phyloP scores from a whole-genome alignment of 2,113 vertebrate genomes.

The Pagrus major region DNA sequence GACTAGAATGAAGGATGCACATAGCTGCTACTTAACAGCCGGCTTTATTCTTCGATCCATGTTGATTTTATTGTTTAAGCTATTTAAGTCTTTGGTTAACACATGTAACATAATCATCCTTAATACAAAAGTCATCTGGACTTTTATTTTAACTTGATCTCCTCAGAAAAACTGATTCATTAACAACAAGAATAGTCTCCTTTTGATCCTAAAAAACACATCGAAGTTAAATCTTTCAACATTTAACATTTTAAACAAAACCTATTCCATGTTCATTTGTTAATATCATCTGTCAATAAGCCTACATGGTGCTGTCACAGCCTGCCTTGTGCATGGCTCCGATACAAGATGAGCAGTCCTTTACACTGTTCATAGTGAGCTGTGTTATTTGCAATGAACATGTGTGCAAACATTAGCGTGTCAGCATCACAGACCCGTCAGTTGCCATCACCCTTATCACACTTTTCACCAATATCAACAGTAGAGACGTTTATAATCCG shows the following conservation, averaged over 20 bases:
- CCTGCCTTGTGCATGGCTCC: neutral
- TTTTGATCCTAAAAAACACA: neutral
- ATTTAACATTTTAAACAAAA: neutral
- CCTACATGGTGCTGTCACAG: neutral
- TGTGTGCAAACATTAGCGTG: neutral
- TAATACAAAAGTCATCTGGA: neutral
- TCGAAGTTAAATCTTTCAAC: neutral
- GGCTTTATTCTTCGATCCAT: neutral
- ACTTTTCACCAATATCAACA: constrained; percentile 16
- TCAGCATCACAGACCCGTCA: constrained; percentile 5
- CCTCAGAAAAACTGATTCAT: neutral
- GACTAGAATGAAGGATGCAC: neutral
- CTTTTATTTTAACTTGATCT: neutral
- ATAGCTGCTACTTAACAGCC: constrained; percentile 5
- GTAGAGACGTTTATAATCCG: neutral
- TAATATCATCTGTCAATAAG: neutral
- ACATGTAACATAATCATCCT: neutral
- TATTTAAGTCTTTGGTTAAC: neutral
- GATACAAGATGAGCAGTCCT: neutral
- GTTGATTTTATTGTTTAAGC: neutral
- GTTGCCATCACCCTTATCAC: neutral
- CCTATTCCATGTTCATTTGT: neutral
- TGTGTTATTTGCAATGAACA: no score
- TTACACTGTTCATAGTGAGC: no score
- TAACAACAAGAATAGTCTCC: neutral